Conservation (phyloP, 2,888 invertebrate genomes). For the Nemurella pictetii region DNA sequence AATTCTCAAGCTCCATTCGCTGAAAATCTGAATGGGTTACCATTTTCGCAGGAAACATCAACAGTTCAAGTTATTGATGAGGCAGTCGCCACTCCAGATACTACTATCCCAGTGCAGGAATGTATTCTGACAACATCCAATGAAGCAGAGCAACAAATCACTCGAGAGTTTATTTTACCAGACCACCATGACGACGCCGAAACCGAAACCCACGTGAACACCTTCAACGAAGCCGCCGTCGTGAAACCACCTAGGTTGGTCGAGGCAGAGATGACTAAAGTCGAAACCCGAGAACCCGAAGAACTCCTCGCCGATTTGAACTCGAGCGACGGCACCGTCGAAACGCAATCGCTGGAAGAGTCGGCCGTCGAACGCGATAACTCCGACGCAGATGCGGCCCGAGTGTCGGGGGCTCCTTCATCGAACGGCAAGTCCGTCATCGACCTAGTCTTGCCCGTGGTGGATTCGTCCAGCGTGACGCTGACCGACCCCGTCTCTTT, state of each 20-base stretch:
- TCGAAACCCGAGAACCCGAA: background rate
- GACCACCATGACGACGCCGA: background rate
- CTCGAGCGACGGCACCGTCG: background rate
- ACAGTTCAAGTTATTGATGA: background rate
- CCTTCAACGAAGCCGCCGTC: background rate
- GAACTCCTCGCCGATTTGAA: background rate
- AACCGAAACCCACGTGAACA: background rate
- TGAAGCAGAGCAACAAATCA: background rate
- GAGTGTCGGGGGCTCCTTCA: background rate
- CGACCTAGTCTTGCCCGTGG: conserved; percentile 11
- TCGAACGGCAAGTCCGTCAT: background rate
- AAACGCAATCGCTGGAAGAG: conserved; percentile 2
- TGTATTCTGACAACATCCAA: background rate
- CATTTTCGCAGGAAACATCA: background rate
- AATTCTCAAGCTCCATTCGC: background rate
- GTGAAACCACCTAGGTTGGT: background rate
- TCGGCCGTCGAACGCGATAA: background rate
- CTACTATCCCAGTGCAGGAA: background rate
- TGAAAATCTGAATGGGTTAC: background rate
- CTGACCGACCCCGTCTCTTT: conserved; percentile 5
- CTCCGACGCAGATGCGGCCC: background rate
- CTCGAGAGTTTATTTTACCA: background rate
- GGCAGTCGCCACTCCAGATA: background rate
- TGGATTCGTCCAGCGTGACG: background rate
- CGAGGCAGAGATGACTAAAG: background rate